Evolutionary conservation across 2,888 invertebrate species (phyloP).

Genomic region (Acronicta aceris): DNA sequence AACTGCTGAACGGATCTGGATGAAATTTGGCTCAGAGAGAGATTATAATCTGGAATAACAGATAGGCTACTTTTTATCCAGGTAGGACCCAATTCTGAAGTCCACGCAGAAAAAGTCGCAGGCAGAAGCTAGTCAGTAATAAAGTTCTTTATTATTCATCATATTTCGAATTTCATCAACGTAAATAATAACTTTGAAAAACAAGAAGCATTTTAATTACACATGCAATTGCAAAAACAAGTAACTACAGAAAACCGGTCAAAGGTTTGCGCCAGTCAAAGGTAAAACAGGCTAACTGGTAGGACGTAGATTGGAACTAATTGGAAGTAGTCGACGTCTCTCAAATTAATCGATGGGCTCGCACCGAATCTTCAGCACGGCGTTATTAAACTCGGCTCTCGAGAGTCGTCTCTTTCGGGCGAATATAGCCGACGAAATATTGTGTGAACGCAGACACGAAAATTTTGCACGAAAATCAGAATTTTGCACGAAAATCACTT

Average conservation of each 20-base stretch:
- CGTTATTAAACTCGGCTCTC: conserved; percentile 22
- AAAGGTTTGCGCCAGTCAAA: conserved; percentile 37
- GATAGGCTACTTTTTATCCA: no score
- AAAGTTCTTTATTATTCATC: no score
- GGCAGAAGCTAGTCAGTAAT: no score
- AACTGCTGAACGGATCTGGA: no score
- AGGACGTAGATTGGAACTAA: conserved; percentile 43
- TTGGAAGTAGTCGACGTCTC: conserved; percentile 32
- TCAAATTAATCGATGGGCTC: conserved; percentile 41
- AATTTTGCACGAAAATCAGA: not conserved
- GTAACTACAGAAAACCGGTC: conserved; percentile 14
- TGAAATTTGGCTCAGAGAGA: no score
- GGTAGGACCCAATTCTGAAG: no score
- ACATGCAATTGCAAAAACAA: not conserved
- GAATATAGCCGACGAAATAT: not conserved
- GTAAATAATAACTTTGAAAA: not conserved
- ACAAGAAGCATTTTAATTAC: not conserved
- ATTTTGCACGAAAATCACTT: not conserved
- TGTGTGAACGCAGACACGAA: not conserved
- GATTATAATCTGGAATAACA: no score
- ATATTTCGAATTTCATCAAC: not conserved
- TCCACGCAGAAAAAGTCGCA: no score
- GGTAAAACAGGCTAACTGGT: conserved; percentile 25
- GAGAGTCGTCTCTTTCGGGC: not conserved
- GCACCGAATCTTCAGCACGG: conserved; percentile 11